Conservation (phyloP, 1,140 invertebrate genomes). For the Lordiphosa clarofinis region DNA sequence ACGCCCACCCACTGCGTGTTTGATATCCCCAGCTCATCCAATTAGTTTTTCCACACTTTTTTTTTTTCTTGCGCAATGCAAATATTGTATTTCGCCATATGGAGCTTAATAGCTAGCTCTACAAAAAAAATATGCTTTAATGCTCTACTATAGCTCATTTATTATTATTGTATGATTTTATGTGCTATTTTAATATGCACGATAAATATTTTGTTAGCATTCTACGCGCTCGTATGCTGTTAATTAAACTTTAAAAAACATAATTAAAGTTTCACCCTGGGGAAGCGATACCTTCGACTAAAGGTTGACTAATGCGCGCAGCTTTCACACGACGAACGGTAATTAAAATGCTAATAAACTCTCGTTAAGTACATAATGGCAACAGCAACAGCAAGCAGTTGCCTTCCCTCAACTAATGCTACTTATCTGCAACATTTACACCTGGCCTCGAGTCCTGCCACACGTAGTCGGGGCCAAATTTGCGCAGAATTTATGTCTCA, state of each 20-base stretch:
- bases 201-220: constrained; percentile 33
- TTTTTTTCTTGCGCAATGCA: constrained; percentile 47
- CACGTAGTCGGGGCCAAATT: constrained; percentile 53
- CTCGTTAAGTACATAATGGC: constrained; percentile 75
- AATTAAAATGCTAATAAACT: constrained; percentile 78
- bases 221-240: constrained; percentile 21
- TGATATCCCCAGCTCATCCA: constrained; percentile 50
- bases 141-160: background rate
- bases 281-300: constrained; percentile 28
- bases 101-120: constrained; percentile 19
- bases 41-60: constrained; percentile 69
- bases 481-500: constrained; percentile 66
- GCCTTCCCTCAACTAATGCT: constrained; percentile 52
- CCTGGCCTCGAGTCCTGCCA: constrained; percentile 23
- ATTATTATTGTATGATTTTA: constrained; percentile 1
- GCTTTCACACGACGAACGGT: constrained; percentile 75
- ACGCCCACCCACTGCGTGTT: constrained; percentile 22
- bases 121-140: background rate
- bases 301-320: constrained; percentile 65
- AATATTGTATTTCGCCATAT: constrained; percentile 60
- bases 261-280: constrained; percentile 67
- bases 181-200: constrained; percentile 5
- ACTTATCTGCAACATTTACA: constrained; percentile 76
- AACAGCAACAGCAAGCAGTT: constrained; percentile 12
- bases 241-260: constrained; percentile 72